Conservation (phyloP, 2,113 vertebrate genomes). For the Lates calcarifer region DNA sequence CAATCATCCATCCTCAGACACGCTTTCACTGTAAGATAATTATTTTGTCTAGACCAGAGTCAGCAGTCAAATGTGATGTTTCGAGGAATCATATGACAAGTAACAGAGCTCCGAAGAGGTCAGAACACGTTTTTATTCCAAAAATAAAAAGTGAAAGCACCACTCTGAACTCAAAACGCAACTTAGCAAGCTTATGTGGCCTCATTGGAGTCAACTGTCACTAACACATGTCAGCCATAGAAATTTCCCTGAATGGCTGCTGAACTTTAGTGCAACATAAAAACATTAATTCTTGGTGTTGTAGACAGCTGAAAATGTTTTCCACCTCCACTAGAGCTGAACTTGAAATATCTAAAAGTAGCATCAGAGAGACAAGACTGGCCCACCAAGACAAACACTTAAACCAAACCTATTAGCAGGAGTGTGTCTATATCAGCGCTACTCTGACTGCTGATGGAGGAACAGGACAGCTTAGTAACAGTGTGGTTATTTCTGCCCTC, state of each 20-base stretch:
- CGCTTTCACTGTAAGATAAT: background rate
- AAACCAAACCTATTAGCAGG: background rate
- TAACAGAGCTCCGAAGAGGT: no score
- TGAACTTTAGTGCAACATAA: background rate
- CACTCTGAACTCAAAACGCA: background rate
- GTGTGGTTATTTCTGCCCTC: slow-evolving; percentile 35
- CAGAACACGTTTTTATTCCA: no score
- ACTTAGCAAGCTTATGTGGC: background rate
- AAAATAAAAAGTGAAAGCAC: background rate
- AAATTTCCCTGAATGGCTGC: background rate
- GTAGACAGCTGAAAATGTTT: background rate
- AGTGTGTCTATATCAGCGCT: background rate
- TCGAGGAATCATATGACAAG: no score
- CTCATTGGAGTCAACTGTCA: background rate
- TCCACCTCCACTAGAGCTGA: background rate
- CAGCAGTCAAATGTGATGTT: no score
- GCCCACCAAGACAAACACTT: no score
- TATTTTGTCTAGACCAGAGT: background rate
- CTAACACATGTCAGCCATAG: background rate
- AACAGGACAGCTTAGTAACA: background rate
- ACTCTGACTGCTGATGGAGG: background rate
- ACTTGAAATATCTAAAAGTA: background rate
- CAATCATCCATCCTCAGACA: slow-evolving; percentile 15
- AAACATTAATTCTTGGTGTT: background rate
- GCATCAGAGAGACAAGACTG: background rate